phyloP scores from a whole-genome alignment of 2,113 vertebrate species.

The Solea senegalensis region DNA sequence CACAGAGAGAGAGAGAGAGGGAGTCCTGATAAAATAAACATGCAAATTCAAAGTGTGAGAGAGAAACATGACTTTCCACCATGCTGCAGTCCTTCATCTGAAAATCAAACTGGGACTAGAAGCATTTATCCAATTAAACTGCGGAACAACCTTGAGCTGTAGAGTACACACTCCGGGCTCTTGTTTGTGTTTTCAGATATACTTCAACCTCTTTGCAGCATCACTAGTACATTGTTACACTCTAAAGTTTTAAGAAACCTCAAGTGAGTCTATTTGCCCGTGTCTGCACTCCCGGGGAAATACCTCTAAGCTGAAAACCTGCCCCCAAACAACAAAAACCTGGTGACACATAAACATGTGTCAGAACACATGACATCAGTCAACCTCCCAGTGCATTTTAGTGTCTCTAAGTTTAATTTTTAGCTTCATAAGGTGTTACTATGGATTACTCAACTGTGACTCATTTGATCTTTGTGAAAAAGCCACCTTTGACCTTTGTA shows the following conservation, averaged over 20 bases:
- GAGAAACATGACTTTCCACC: neutral
- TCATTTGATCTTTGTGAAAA: constrained; percentile 57
- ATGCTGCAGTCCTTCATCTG: too few species aligned
- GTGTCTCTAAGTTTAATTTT: constrained; percentile 50
- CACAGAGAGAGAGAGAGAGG: neutral
- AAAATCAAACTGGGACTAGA: too few species aligned
- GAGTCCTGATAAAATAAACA: constrained; percentile 3
- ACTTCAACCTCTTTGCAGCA: too few species aligned
- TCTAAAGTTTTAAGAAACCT: neutral
- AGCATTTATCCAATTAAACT: too few species aligned
- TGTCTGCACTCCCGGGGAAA: neutral
- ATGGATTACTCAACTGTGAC: constrained; percentile 48
- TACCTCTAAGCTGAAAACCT: constrained; percentile 16
- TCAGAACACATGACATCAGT: constrained; percentile 38
- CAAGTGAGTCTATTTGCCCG: neutral
- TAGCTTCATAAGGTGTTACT: constrained; percentile 52
- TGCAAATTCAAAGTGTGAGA: constrained; percentile 40
- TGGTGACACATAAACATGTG: constrained; percentile 7
- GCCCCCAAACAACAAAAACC: neutral
- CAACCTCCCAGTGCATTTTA: constrained; percentile 5
- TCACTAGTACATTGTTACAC: neutral
- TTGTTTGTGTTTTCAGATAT: too few species aligned
- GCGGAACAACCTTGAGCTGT: too few species aligned
- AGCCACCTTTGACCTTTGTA: constrained; percentile 32
- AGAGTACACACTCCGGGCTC: too few species aligned